These are phyloP conservation scores for Tetraneura akinire DNA, from an alignment of 1,140 invertebrate species.

Conservation along the genomic window DNA sequence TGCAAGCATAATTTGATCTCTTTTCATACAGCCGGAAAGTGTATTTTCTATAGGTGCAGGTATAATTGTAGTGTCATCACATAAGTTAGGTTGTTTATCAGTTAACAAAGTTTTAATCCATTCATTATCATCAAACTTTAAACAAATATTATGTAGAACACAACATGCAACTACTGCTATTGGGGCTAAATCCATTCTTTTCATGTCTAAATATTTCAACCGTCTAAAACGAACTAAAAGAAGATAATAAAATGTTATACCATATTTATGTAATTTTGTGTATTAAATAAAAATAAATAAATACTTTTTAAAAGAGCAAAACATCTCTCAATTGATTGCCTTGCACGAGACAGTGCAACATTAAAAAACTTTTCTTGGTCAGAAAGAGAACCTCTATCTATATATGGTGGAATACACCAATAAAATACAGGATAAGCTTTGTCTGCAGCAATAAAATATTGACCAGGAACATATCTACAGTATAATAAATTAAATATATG, in stretches of 20 bases:
- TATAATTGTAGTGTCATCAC: neutral
- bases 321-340: neutral
- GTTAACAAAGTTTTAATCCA: conserved; percentile 6
- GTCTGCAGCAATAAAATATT: conserved; percentile 27
- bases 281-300: neutral
- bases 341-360: neutral
- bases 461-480: neutral
- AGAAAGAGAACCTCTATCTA: neutral
- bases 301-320: no score
- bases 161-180: neutral
- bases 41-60: no score
- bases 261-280: neutral
- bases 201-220: conserved; percentile 5
- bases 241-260: neutral
- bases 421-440: conserved; percentile 2
- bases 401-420: conserved; percentile 37
- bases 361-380: conserved; percentile 8
- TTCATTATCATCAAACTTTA: neutral
- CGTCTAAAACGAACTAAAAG: neutral
- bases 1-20: no score
- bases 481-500: neutral
- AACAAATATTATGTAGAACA: neutral
- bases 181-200: neutral
- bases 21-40: no score
- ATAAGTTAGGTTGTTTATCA: neutral